Percentiles rank a stretch among this genome's conserved stretches.
Evolutionary conservation across 2,888 invertebrate genomes (phyloP).

Genomic region (Drosophila nigricruria): DNA sequence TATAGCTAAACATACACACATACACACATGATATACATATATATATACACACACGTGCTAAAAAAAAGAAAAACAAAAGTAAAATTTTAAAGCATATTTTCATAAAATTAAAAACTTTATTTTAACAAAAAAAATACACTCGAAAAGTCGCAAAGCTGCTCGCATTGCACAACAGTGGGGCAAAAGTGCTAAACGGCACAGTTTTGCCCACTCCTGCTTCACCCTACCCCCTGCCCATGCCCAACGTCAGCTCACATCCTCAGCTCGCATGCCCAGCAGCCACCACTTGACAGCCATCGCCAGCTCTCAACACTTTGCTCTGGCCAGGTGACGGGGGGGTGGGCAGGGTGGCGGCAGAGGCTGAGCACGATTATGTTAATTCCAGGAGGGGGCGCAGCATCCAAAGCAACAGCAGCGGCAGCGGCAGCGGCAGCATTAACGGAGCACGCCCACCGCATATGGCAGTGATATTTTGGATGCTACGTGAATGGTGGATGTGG

Average conservation of each 20-base stretch:
- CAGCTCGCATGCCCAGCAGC: conserved; percentile 57
- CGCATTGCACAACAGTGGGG: conserved; percentile 62
- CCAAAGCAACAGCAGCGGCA: conserved; percentile 38
- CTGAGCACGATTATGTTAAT: conserved; percentile 78
- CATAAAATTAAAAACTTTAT: conserved; percentile 58
- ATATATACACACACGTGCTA: conserved; percentile 26
- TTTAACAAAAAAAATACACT: conserved; percentile 38
- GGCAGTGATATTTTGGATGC: conserved; percentile 72
- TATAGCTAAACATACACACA: conserved; percentile 35
- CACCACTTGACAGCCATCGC: conserved; percentile 73
- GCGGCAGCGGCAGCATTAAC: conserved; percentile 57
- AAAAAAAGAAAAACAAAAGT: conserved; percentile 27
- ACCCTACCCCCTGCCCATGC: neutral
- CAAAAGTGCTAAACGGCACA: conserved; percentile 54
- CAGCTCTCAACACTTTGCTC: conserved; percentile 74
- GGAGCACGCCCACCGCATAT: conserved; percentile 80
- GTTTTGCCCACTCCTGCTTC: neutral
- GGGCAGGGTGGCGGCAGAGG: conserved; percentile 40
- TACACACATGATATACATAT: conserved; percentile 23
- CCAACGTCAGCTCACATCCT: conserved; percentile 25
- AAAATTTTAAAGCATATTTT: conserved; percentile 67
- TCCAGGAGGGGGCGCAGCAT: conserved; percentile 37
- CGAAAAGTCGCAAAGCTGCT: conserved; percentile 32
- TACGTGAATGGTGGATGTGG: conserved; percentile 38
- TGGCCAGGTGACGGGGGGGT: conserved; percentile 23